These are phyloP conservation scores for Rotaria socialis DNA, from an alignment of 2,888 invertebrate species.

Conservation along the genomic window DNA sequence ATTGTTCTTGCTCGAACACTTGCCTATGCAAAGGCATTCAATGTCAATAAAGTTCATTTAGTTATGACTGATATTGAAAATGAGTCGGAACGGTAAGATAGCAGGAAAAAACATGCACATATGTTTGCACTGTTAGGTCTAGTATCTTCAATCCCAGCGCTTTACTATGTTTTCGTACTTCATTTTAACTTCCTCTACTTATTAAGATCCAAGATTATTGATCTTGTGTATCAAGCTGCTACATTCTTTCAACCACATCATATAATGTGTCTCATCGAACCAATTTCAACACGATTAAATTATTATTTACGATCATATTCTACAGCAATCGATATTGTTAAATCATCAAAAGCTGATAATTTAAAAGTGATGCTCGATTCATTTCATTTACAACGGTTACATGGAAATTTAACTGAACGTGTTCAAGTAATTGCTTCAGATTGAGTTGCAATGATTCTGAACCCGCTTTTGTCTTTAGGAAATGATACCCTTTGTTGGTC, in stretches of 20 bases:
- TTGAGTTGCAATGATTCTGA: not conserved
- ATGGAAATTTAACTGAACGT: slow-evolving; percentile 31
- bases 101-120: too few species aligned
- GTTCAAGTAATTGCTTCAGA: not conserved
- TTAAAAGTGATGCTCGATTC: slow-evolving; percentile 25
- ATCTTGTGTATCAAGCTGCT: not conserved
- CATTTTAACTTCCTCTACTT: not conserved
- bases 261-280: slow-evolving; percentile 3
- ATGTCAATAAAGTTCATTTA: slow-evolving; percentile 4
- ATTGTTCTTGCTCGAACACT: not conserved
- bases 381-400: slow-evolving; percentile 28
- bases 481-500: slow-evolving; percentile 10
- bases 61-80: not conserved
- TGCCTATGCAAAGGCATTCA: slow-evolving; percentile 4
- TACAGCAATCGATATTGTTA: not conserved
- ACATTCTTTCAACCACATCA: slow-evolving; percentile 1
- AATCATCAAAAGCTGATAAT: not conserved
- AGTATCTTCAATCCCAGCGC: too few species aligned
- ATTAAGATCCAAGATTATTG: not conserved
- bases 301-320: slow-evolving; percentile 28
- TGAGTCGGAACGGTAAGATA: slow-evolving; percentile 1
- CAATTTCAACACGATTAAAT: not conserved
- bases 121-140: too few species aligned
- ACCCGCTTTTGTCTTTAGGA: not conserved
- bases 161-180: too few species aligned